Conservation (phyloP, 2,113 vertebrate genomes). For the Thamnophis sirtalis region DNA sequence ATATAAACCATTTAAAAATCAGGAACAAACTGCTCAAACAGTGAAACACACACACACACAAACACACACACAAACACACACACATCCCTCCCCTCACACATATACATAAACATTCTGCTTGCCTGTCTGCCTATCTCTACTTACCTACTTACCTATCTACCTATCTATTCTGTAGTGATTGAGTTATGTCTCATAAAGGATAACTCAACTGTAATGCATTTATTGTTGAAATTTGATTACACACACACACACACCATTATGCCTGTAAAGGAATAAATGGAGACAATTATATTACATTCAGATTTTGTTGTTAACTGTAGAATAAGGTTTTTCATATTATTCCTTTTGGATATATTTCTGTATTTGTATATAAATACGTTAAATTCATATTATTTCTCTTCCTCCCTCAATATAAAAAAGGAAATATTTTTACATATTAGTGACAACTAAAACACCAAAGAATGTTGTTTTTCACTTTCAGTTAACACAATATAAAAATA, state of each 20-base stretch:
- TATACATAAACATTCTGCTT: background rate
- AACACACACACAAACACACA: background rate
- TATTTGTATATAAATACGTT: background rate
- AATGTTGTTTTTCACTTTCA: background rate
- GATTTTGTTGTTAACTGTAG: background rate
- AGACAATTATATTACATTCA: background rate
- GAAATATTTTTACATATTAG: background rate
- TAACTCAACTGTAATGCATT: background rate
- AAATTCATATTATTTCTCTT: background rate
- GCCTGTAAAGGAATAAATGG: background rate
- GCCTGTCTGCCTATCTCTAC: no score
- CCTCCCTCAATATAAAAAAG: background rate
- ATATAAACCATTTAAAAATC: background rate
- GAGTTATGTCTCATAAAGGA: background rate
- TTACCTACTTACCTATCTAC: no score
- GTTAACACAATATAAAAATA: background rate
- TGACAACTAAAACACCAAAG: background rate
- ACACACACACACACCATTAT: background rate
- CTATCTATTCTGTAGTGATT: no score
- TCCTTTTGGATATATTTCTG: background rate
- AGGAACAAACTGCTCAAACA: background rate
- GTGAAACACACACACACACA: background rate
- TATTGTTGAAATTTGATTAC: background rate
- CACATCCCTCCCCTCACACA: no score
- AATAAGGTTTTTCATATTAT: background rate